Evolutionary conservation across 1,140 invertebrate genomes (phyloP).

Genomic region (Myzus persicae): DNA sequence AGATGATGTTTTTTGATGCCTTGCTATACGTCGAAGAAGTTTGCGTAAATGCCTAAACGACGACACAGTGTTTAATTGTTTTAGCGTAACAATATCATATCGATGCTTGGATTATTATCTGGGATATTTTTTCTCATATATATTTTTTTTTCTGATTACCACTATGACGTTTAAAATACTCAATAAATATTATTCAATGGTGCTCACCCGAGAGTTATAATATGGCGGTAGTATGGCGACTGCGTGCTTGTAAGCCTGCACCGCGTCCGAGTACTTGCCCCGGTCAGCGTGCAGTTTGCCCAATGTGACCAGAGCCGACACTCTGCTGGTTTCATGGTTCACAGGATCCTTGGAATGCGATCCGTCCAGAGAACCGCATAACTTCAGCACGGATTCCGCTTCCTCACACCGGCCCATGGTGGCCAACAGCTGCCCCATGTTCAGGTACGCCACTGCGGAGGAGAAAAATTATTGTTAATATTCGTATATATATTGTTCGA

Average conservation of each 20-base stretch:
- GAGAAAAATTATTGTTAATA: neutral
- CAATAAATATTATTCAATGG: neutral
- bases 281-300: conserved; percentile 89
- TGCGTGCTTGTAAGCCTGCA: conserved; percentile 89
- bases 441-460: conserved; percentile 90
- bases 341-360: conserved; percentile 86
- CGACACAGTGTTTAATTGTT: too few species aligned
- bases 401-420: conserved; percentile 82
- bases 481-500: neutral
- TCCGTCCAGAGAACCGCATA: conserved; percentile 85
- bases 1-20: too few species aligned
- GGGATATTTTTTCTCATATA: too few species aligned
- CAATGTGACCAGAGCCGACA: conserved; percentile 90
- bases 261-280: conserved; percentile 81
- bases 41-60: too few species aligned
- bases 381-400: conserved; percentile 81
- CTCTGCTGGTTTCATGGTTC: conserved; percentile 87
- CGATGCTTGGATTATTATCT: too few species aligned
- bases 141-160: too few species aligned
- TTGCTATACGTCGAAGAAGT: too few species aligned
- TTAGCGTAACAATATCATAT: too few species aligned
- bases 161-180: neutral
- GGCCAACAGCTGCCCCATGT: conserved; percentile 87
- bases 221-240: conserved; percentile 80
- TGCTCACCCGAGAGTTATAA: conserved; percentile 80